phyloP scores from a whole-genome alignment of 2,888 invertebrate species.

The Apodemia zela region DNA sequence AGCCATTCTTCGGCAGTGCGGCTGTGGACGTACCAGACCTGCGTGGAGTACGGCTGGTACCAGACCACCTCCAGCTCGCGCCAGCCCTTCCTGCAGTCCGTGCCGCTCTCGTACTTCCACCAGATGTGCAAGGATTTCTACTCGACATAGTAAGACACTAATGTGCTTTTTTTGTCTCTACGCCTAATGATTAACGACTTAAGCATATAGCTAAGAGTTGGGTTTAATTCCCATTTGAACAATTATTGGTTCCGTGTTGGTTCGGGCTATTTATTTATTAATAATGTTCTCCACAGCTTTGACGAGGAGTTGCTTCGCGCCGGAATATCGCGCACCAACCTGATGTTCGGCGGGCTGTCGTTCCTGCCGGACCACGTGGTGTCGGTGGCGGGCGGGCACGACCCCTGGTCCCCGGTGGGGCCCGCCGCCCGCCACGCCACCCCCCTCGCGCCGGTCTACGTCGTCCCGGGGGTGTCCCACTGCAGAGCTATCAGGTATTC shows the following conservation, averaged over 20 bases:
- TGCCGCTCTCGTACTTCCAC: conserved; percentile 72
- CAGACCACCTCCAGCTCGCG: conserved; percentile 83
- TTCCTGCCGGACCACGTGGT: conserved; percentile 55
- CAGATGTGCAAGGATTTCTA: conserved; percentile 66
- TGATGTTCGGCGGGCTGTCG: conserved; percentile 50
- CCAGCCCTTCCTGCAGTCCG: conserved; percentile 82
- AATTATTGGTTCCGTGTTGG: no score
- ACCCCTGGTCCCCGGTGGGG: conserved; percentile 64
- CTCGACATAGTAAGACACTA: conserved; percentile 43
- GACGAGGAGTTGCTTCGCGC: conserved; percentile 45
- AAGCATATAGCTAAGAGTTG: no score
- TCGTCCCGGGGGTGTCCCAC: conserved; percentile 52
- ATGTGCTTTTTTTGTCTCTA: no score
- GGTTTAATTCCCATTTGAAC: no score
- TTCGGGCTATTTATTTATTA: no score
- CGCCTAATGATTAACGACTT: no score
- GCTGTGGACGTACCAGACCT: conserved; percentile 91
- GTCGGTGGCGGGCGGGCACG: conserved; percentile 51
- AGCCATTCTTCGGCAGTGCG: conserved; percentile 70
- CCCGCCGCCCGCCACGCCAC: conserved; percentile 45
- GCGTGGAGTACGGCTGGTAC: conserved; percentile 92
- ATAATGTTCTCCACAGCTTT: conserved; percentile 43
- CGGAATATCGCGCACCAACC: conserved; percentile 68
- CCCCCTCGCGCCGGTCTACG: conserved; percentile 49
- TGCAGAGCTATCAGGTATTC: conserved; percentile 51